Evolutionary conservation across 2,888 invertebrate genomes (phyloP), one percentile per base, ranked within the genome.

Genomic region (Argynnis bischoffii): DNA sequence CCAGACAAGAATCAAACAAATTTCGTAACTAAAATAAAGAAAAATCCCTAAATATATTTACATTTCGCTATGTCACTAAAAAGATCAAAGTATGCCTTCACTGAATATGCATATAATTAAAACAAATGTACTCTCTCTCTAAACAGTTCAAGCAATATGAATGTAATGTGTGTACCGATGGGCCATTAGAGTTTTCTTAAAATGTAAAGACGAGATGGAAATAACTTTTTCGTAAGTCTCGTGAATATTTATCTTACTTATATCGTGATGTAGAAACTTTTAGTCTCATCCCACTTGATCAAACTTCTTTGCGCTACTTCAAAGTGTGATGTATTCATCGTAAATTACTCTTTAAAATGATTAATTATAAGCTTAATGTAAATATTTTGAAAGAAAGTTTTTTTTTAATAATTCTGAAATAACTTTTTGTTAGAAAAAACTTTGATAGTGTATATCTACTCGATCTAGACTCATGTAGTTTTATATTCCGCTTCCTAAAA

Each of bases 241-340:
- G 90, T 92, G 91, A 92, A 91, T 92, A 92, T 92, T 92, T 90
- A 92, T 91, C 86, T 86, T 82, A 77, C 78, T 82, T 86, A 85
- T 87, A 84, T 83, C 77, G 85, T 89, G 85, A 74, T 86, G 82
- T 84, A 81, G 81, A 86, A 90, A 91, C 87, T 92, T 89, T 84
- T 84, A 82, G 87, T 86, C 84, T 85, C 87, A 87, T 89, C 87
- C 84, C 87, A 90, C 89, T 90, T 89, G 89, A 90, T 91, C 89
- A 89, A 90, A 91, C 88, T 90, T 91, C 83, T 72, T 74, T 74
- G 35, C 35, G 35, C 35, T 11, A 41, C 35, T 41, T 41, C 35
- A 41, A 41, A 35, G 35, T 41, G 35, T 41, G 35, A 8, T 41
- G 11, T 41, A 41, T 41, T 41, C 2, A 41, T 41, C 11, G 35